Percentiles rank a stretch among this genome's conserved stretches.
Conservation (phyloP, 2,888 invertebrate species). For the Lycocerus yunnanus region DNA sequence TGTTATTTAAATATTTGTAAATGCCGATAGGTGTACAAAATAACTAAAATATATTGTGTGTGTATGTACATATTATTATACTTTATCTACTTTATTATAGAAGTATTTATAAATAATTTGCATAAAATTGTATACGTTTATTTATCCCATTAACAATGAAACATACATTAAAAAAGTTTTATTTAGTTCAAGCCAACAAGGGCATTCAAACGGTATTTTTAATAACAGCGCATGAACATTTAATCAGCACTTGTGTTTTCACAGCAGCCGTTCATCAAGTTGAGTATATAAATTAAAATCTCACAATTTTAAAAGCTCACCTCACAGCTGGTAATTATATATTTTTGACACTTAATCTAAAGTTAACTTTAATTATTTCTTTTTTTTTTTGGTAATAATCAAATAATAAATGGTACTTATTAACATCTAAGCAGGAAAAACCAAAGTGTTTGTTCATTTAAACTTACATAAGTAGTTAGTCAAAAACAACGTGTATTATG, state of each 20-base stretch:
- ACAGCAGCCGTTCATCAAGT: constrained; percentile 16
- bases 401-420: not conserved
- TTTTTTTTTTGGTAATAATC: not conserved
- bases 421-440: too few relatives aligned
- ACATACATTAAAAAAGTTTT: not conserved
- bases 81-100: too few relatives aligned
- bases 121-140: not conserved
- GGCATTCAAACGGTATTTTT: constrained; percentile 14
- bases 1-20: not conserved
- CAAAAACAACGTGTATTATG: too few relatives aligned
- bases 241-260: constrained; percentile 16
- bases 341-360: not conserved
- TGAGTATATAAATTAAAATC: constrained; percentile 9
- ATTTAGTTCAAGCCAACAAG: constrained; percentile 10
- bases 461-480: too few relatives aligned
- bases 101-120: not conserved
- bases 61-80: not conserved
- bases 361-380: not conserved
- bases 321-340: not conserved
- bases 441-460: too few relatives aligned
- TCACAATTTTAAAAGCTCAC: constrained; percentile 9
- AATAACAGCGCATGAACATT: constrained; percentile 19
- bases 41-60: not conserved
- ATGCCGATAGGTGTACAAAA: too few relatives aligned
- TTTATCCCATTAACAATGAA: not conserved